Base-by-base conservation (phyloP, 1,140 invertebrate genomes). In the Coenobita brevimanus region DNA sequence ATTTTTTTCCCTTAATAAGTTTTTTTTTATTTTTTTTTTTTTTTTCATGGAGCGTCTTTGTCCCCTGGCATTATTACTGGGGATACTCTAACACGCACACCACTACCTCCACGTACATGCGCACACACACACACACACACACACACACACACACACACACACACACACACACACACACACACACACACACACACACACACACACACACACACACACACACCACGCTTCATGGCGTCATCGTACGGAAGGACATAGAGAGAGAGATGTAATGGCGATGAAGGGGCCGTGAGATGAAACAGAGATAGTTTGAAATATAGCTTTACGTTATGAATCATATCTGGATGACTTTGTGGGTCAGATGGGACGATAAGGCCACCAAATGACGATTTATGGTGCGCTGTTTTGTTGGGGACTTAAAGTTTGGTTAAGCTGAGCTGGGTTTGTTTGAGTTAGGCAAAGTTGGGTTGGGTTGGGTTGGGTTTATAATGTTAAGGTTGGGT, bases 61-160 rank as follows among this genome's bases (percentile, higher is more conserved):
- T 67, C 10, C 6, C 36, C 13, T 67, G 10, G 27, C 36, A 10
- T 30, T 8, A 10, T 15, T 33, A 30, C 10, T 67, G 13, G 10
- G 36, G 10, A 24, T n/a, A 67, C 62, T 57, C 13, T 57, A 13
- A 67, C 62, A 67, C 62, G 36, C 62, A 62, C 62, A 67, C 62
- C 27, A 24, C 27, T 33, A 57, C 54, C 13, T n/a, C 13, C 54
- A 57, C 54, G n/a, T n/a, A 57, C 54, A 57, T n/a, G n/a, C 54
- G n/a, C 54, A 57, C 54, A 57, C 54, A 57, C 54, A 57, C 54
- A 57, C 54, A 57, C 54, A 57, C 54, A 57, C 54, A 57, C 54
- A 57, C 54, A 57, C 54, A 57, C 54, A 57, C 54, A 21, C 62
- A 64, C 21, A 64, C 62, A 64, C 62, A 64, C 62, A 21, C 62